Evolutionary conservation across 2,113 vertebrate species (phyloP).

Genomic region (Opisthocomus hoazin): DNA sequence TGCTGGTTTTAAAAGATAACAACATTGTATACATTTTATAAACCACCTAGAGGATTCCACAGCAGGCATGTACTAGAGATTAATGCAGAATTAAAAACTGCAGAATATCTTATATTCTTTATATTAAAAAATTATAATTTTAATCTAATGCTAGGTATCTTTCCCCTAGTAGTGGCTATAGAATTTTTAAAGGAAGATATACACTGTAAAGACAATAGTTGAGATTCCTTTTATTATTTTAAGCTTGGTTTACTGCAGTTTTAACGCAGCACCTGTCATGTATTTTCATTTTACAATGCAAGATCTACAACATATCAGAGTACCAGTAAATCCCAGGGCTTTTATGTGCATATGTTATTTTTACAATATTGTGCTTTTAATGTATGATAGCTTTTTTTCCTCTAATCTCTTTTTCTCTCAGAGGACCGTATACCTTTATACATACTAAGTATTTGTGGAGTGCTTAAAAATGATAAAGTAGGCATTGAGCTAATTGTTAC

Average conservation of each 20-base stretch:
- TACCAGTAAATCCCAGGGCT: background rate
- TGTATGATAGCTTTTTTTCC: background rate
- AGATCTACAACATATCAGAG: background rate
- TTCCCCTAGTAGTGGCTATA: accelerated
- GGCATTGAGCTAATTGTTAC: background rate
- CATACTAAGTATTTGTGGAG: background rate
- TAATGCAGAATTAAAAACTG: background rate
- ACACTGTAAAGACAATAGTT: background rate
- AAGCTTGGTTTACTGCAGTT: background rate
- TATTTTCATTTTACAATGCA: background rate
- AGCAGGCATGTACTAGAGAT: background rate
- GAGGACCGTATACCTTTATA: background rate
- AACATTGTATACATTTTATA: background rate
- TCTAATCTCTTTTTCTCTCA: background rate
- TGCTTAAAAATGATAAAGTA: background rate
- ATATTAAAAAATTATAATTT: background rate
- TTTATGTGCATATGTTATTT: background rate
- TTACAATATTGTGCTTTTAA: background rate
- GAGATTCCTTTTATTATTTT: background rate
- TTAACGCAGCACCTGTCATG: background rate
- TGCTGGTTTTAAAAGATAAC: background rate
- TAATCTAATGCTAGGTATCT: background rate
- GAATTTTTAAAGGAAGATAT: background rate
- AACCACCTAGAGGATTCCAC: background rate
- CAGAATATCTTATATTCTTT: background rate